A percentile compares a stretch with the other conserved stretches of the same genome.
Evolutionary conservation across 2,113 vertebrate genomes (phyloP).

Genomic region (Fukomys damarensis): DNA sequence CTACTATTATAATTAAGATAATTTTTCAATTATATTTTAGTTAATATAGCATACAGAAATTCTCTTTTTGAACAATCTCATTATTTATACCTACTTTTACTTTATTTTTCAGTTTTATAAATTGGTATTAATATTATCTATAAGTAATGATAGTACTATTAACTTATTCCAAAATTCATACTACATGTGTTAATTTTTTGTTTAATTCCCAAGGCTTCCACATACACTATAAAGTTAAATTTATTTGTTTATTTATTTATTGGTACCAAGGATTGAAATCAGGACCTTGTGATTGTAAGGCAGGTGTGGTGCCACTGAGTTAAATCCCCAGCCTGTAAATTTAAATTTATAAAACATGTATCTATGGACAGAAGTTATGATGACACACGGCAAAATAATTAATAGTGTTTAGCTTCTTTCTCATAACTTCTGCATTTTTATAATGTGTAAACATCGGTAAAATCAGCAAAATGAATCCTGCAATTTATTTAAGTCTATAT

Average conservation of each 20-base stretch:
- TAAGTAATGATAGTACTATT: not conserved
- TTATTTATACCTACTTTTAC: conserved; percentile 4
- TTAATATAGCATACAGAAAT: not conserved
- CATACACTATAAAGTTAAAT: not conserved
- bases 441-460: conserved; percentile 21
- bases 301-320: too few relatives aligned
- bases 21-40: conserved; percentile 35
- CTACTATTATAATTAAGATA: not conserved
- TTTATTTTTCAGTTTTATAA: conserved; percentile 53
- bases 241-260: not conserved
- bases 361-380: not conserved
- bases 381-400: conserved; percentile 13
- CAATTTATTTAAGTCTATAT: not conserved
- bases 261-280: too few relatives aligned
- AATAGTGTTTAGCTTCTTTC: conserved; percentile 2
- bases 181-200: conserved; percentile 17
- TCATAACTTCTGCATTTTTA: not conserved
- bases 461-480: not conserved
- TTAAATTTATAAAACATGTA: not conserved
- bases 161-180: conserved; percentile 5
- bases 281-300: too few relatives aligned
- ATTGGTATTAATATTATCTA: not conserved
- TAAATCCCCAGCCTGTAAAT: not conserved
- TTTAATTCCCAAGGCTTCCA: conserved; percentile 2
- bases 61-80: conserved; percentile 7